Base-by-base conservation (phyloP, 2,888 invertebrate species). In the Drosophila quinaria region DNA sequence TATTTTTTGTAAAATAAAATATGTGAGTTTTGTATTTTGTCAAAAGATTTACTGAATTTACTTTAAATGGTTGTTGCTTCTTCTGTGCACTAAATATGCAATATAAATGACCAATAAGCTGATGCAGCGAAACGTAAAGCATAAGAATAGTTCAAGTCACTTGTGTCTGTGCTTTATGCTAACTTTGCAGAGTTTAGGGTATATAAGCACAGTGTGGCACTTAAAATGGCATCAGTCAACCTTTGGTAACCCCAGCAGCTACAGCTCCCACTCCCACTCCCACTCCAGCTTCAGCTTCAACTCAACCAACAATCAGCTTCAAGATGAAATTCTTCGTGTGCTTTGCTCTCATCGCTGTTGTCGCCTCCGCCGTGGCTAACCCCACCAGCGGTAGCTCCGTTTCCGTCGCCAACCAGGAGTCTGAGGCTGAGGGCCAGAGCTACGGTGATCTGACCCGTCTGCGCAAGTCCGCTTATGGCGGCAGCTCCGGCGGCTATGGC, bases 241-340 rank as follows among this genome's bases (percentile, higher is more conserved):
- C 71, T 80, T 81, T 81, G 74, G 83, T 69, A 63, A 75, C 70
- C 64, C 58, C 37, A 61, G 39, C 74, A 80, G 44, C 52, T 17
- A 59, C 63, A 41, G 63, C 63, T 63, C 56, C 51, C 54, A 54
- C 63, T 63, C 56, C 51, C 54, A 54, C 35, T 56, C 47, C n/a
- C n/a, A n/a, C 35, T 56, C 47, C 49, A 61, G 22, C 25, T 35
- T 2, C 62, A 55, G 29, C 29, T 39, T 10, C 46, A 61, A 50
- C 42, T 66, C 33, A 62, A 54, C 31, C 41, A 67, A 51, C 71
- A 67, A 29, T 64, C 71, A 68, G 33, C 66, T 69, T 63, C 70
- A 91, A 81, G 51, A 91, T 91, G 90, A 90, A 91, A 85, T 87
- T 83, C 80, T 85, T 90, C 65, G 82, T 87, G 75, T 88, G 83